phyloP scores from a whole-genome alignment of 2,888 invertebrate genomes.

The Tenthredo scrophulariae region DNA sequence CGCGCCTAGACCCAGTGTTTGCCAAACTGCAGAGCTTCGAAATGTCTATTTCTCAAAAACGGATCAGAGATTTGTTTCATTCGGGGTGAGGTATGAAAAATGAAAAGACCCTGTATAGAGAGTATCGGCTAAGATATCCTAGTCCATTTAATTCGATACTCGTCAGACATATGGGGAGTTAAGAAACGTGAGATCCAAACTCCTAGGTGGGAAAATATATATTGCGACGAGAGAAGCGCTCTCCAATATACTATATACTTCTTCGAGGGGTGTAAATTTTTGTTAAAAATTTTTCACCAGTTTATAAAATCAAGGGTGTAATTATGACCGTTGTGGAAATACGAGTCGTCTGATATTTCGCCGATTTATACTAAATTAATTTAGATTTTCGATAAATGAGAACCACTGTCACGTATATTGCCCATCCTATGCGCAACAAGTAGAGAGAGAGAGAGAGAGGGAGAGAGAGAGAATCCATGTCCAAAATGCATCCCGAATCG shows the following conservation, averaged over 20 bases:
- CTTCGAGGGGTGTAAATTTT: background rate
- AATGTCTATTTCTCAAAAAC: background rate
- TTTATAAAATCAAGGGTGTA: background rate
- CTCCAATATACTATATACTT: no score
- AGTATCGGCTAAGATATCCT: background rate
- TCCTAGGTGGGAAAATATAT: background rate
- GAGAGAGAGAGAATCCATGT: constrained; percentile 1
- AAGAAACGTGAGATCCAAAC: background rate
- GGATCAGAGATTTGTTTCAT: background rate
- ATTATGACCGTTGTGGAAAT: background rate
- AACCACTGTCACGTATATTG: constrained; percentile 25
- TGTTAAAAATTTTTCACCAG: background rate
- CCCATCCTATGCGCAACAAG: constrained; percentile 47
- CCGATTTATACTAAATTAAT: background rate
- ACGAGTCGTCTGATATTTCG: background rate
- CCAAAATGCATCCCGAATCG: constrained; percentile 44
- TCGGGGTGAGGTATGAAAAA: no score
- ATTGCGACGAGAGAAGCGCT: background rate
- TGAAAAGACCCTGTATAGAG: background rate
- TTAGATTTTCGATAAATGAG: constrained; percentile 18
- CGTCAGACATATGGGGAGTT: background rate
- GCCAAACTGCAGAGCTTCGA: background rate
- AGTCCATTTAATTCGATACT: background rate
- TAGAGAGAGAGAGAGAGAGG: constrained; percentile 1
- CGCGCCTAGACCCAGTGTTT: constrained; percentile 29